These are phyloP conservation scores for Drosophila histrio DNA, from an alignment of 2,888 invertebrate species.

Conservation along the genomic window DNA sequence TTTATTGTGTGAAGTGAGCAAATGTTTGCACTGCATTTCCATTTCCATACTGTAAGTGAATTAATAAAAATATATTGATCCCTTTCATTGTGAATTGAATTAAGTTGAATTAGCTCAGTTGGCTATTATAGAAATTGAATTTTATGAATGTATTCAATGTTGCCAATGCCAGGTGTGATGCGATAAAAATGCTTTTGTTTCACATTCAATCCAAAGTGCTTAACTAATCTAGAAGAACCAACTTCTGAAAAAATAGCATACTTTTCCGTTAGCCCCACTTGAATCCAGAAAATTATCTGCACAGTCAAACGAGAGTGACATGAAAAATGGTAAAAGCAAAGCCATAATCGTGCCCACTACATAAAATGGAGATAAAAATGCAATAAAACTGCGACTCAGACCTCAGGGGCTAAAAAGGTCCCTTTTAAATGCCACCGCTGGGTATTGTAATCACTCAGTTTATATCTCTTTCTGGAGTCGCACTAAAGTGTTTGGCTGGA, in stretches of 20 bases:
- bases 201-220: not conserved
- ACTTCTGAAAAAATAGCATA: conserved; percentile 7
- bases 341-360: conserved; percentile 7
- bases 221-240: not conserved
- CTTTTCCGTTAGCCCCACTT: conserved; percentile 8
- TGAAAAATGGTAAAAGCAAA: conserved; percentile 20
- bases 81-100: conserved; percentile 5
- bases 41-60: conserved; percentile 4
- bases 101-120: conserved; percentile 23
- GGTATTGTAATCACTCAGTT: conserved; percentile 66
- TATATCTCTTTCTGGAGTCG: conserved; percentile 24
- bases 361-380: conserved; percentile 50
- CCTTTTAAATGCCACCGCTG: conserved; percentile 55
- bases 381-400: conserved; percentile 51
- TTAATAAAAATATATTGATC: conserved; percentile 4
- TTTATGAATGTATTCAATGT: conserved; percentile 10
- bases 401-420: conserved; percentile 3
- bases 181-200: conserved; percentile 19
- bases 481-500: conserved; percentile 29
- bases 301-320: conserved; percentile 36
- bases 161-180: not conserved
- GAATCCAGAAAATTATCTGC: conserved; percentile 35
- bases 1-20: conserved; percentile 43
- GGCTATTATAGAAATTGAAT: conserved; percentile 2
- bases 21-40: conserved; percentile 43